Conservation (phyloP, 1,140 invertebrate genomes). For the Drosophila mojavensis region DNA sequence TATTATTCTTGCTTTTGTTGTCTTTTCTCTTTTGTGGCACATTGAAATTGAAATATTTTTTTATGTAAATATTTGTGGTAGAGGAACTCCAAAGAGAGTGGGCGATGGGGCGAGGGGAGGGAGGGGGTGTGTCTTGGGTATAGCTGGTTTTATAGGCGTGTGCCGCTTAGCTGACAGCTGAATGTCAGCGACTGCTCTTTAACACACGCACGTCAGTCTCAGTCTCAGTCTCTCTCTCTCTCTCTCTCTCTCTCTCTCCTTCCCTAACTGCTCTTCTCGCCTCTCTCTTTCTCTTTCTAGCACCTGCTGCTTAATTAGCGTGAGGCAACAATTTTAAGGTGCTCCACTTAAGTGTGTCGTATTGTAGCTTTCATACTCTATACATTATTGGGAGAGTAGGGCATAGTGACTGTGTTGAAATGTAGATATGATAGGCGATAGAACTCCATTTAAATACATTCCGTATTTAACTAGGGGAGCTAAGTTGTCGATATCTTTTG, state of each 20-base stretch:
- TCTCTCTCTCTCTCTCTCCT: neutral
- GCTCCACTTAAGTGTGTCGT: conserved; percentile 49
- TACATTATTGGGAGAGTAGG: too few species aligned
- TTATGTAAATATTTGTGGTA: conserved; percentile 51
- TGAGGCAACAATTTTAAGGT: conserved; percentile 51
- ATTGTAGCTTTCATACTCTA: neutral
- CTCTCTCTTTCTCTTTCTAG: neutral
- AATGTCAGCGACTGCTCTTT: conserved; percentile 22
- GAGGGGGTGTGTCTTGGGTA: neutral
- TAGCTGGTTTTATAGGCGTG: conserved; percentile 18
- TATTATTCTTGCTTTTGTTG: conserved; percentile 16
- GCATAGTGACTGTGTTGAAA: too few species aligned
- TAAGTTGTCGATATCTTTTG: too few species aligned
- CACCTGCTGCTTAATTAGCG: conserved; percentile 41
- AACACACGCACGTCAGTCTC: neutral
- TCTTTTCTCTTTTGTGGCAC: conserved; percentile 28
- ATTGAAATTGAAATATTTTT: conserved; percentile 51
- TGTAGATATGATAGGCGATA: too few species aligned
- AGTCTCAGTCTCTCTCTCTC: neutral
- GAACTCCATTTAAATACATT: too few species aligned
- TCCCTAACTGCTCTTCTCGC: too few species aligned
- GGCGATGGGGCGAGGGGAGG: neutral
- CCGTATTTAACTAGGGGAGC: too few species aligned
- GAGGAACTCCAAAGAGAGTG: neutral
- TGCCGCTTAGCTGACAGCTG: conserved; percentile 33